Evolutionary conservation across 2,888 invertebrate species (phyloP).

Genomic region (Melangyna quadrimaculata): DNA sequence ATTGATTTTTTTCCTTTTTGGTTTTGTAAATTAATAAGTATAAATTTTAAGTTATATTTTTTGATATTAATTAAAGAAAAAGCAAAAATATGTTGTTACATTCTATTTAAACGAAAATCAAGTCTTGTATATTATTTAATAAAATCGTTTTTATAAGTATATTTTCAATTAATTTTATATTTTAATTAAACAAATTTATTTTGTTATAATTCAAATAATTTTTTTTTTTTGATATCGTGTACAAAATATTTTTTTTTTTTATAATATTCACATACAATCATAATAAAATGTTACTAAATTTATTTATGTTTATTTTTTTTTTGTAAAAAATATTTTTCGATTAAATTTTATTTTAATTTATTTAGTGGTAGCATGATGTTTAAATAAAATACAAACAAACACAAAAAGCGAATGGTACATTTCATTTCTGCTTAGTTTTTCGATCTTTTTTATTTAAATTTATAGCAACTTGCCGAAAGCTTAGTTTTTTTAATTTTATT

Average conservation of each 20-base stretch:
- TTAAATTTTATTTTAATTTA: constrained; percentile 38
- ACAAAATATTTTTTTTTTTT: constrained; percentile 55
- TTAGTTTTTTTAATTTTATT: constrained; percentile 41
- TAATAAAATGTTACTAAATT: constrained; percentile 60
- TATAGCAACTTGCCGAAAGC: constrained; percentile 50
- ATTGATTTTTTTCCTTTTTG: constrained; percentile 7
- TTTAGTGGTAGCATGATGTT: constrained; percentile 40
- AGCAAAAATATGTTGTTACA: neutral
- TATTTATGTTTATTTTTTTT: constrained; percentile 16
- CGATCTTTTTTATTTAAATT: constrained; percentile 13
- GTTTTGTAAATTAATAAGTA: constrained; percentile 9
- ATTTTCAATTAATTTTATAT: constrained; percentile 6
- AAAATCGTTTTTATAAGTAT: neutral
- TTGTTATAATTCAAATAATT: constrained; percentile 54
- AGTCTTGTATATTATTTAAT: neutral
- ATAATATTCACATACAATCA: constrained; percentile 61
- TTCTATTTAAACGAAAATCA: neutral
- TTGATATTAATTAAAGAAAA: neutral
- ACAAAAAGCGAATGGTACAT: constrained; percentile 66
- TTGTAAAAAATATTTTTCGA: constrained; percentile 59
- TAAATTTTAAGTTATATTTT: constrained; percentile 39
- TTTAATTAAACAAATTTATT: constrained; percentile 13
- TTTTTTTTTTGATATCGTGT: constrained; percentile 65
- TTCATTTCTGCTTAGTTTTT: constrained; percentile 44
- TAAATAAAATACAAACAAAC: constrained; percentile 25